Evolutionary conservation across 2,797 vertebrate genomes (phyloP), one percentile per base, ranked within the genome.

Genomic region (Oceanodroma leucorhoa): DNA sequence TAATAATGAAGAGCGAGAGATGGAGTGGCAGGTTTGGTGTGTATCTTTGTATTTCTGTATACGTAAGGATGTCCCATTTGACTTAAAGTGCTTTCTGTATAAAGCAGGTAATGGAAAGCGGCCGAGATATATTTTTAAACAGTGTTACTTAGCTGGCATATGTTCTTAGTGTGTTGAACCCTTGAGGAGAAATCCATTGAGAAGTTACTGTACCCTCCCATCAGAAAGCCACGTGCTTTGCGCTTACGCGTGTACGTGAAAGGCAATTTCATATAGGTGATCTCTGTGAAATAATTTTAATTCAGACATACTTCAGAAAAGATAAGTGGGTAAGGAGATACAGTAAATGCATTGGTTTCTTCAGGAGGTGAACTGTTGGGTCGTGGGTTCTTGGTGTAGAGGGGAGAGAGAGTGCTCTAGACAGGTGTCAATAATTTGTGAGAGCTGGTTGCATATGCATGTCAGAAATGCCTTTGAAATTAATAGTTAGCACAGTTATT

Each of bases 231-330:
- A 3, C 3, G 9, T 23, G 66, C 30, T 86, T 55, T 75, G 50
- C 14, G 2, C n/a, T 50, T 81, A 14, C 0, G 4, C 12, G 0
- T 17, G 27, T 45, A 34, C 1, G 1, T 48, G 38, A 53, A 58
- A 58, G 40, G 34, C 75, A 72, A 3, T 71, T 84, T 76, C 45
- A 77, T 16, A 5, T 27, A 34, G 43, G 27, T 76, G 46, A 55
- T 23, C 0, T 0, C 38, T 75, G 14, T 38, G 64, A 61, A 92
- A 76, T 46, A 46, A 53, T 79, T 83, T 75, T 36, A 51, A 51
- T 87, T 71, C 38, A 29, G 38, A 10, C 4, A 1, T 40, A 46
- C 81, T 84, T 83, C 34, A 14, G 83, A 53, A 53, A 81, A 22
- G 24, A 2, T 29, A 55, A 61, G 19, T n/a, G 16, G 30, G 11